A percentile compares a stretch with the other conserved stretches of the same genome.
These are phyloP conservation scores for Macrobrachium rosenbergii DNA, from an alignment of 1,140 invertebrate species.

Conservation along the genomic window DNA sequence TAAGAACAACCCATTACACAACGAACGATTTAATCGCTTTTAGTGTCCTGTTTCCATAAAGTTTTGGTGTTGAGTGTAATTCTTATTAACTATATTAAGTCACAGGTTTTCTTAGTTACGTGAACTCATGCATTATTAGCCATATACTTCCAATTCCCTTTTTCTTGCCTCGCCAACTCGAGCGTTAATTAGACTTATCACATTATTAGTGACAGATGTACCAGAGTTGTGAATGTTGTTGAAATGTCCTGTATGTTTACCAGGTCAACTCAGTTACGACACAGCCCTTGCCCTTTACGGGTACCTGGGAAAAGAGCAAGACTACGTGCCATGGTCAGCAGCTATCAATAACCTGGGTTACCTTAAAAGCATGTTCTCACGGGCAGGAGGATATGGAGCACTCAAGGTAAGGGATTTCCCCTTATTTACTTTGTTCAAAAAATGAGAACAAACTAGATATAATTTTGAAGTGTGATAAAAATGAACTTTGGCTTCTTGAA, in stretches of 20 bases:
- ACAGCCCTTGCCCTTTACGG: conserved; percentile 69
- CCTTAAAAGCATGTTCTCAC: conserved; percentile 70
- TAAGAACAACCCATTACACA: too few species aligned
- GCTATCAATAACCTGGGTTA: conserved; percentile 69
- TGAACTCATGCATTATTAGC: too few species aligned
- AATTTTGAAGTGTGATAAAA: too few species aligned
- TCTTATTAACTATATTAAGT: neutral
- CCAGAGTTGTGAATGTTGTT: neutral
- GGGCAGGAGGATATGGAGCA: conserved; percentile 38
- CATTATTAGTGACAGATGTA: too few species aligned
- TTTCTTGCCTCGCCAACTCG: too few species aligned
- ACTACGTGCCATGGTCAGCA: conserved; percentile 71
- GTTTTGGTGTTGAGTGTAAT: neutral
- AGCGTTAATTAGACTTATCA: too few species aligned
- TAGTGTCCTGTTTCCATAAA: too few species aligned
- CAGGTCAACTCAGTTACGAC: conserved; percentile 69
- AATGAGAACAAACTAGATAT: too few species aligned
- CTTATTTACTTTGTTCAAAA: neutral
- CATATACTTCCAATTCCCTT: too few species aligned
- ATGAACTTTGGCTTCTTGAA: too few species aligned
- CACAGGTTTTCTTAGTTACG: neutral
- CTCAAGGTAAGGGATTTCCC: conserved; percentile 47
- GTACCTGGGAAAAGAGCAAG: conserved; percentile 71
- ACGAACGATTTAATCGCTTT: too few species aligned
- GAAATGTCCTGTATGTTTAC: neutral